Percentiles rank a stretch among this genome's conserved stretches.
Evolutionary conservation across 2,888 invertebrate species (phyloP).

Genomic region (Chalcosyrphus nemorum): DNA sequence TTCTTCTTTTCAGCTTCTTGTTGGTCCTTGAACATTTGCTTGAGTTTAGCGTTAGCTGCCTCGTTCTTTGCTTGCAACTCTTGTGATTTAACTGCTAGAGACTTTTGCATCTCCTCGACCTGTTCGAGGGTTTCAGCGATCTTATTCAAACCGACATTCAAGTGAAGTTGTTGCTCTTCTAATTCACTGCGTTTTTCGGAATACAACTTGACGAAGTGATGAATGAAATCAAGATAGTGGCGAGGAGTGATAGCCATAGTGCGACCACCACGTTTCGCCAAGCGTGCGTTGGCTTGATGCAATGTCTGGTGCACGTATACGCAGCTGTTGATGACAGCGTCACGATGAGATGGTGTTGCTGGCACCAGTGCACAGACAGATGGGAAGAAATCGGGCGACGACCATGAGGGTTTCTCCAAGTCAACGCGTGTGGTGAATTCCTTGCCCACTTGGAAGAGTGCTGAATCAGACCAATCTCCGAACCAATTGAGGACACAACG

Average conservation of each 20-base stretch:
- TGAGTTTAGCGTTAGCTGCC: slow-evolving; percentile 99
- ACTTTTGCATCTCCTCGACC: slow-evolving; percentile 99
- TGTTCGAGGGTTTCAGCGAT: slow-evolving; percentile 99
- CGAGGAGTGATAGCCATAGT: slow-evolving; percentile 99
- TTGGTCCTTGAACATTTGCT: slow-evolving; percentile 99
- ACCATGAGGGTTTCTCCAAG: slow-evolving; percentile 93
- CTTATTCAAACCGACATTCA: slow-evolving; percentile 99
- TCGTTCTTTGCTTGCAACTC: slow-evolving; percentile 98
- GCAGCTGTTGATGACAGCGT: slow-evolving; percentile 99
- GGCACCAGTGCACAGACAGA: slow-evolving; percentile 91
- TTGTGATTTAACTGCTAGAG: slow-evolving; percentile 97
- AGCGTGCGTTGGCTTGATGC: slow-evolving; percentile 95
- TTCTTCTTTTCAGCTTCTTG: slow-evolving; percentile 99
- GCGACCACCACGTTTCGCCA: slow-evolving; percentile 95
- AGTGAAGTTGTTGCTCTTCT: slow-evolving; percentile 98
- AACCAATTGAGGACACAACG: slow-evolving; percentile 99
- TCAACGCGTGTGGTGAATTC: slow-evolving; percentile 98
- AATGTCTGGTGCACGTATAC: slow-evolving; percentile 99
- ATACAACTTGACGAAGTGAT: slow-evolving; percentile 98
- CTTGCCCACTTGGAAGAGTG: slow-evolving; percentile 96
- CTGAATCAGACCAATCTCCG: slow-evolving; percentile 99
- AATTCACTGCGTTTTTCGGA: slow-evolving; percentile 98
- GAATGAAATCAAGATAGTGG: slow-evolving; percentile 99
- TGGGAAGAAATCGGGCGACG: slow-evolving; percentile 95
- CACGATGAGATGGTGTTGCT: slow-evolving; percentile 91